phyloP scores from a whole-genome alignment of 2,888 invertebrate species.

The Norana najaformis region DNA sequence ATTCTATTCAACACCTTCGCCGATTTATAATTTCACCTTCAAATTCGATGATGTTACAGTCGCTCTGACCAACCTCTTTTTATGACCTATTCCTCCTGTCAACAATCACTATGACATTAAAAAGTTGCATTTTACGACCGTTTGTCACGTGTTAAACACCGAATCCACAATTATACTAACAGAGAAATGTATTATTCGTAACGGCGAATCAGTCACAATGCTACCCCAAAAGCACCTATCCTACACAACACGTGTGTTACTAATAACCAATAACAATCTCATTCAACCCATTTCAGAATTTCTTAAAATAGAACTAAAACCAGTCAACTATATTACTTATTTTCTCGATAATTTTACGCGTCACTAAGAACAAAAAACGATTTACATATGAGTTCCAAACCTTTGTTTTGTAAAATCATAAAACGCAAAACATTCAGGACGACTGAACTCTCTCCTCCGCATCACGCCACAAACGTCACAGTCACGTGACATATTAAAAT shows the following conservation, averaged over 20 bases:
- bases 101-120: background rate
- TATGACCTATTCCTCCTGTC: background rate
- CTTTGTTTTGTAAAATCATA: background rate
- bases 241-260: background rate
- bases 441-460: constrained; percentile 5
- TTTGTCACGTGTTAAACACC: background rate
- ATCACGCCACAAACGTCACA: background rate
- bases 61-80: background rate
- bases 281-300: background rate
- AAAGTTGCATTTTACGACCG: background rate
- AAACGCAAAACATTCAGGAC: background rate
- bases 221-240: background rate
- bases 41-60: background rate
- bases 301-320: background rate
- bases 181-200: background rate
- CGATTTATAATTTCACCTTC: background rate
- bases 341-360: background rate
- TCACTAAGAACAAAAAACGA: background rate
- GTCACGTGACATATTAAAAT: background rate
- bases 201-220: background rate
- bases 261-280: background rate
- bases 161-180: background rate
- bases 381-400: background rate
- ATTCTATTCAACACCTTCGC: background rate
- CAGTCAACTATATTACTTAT: background rate